Conservation (phyloP, 2,113 vertebrate species). For the Apaloderma vittatum region DNA sequence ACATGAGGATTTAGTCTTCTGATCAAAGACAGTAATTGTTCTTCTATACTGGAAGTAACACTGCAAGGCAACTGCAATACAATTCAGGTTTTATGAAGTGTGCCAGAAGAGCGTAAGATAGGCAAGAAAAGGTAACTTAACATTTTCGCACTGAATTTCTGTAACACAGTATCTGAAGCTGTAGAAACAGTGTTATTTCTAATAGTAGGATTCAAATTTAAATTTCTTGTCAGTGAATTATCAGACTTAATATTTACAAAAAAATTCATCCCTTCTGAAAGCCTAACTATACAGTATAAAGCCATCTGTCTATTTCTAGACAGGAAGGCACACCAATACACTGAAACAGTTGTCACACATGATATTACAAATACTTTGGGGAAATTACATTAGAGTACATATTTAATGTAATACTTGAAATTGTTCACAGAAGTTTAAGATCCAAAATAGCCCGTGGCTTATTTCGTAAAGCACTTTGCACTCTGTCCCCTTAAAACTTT, state of each 20-base stretch:
- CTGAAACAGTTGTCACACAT: accelerated
- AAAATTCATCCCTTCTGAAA: background rate
- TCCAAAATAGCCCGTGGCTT: background rate
- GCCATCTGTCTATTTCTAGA: background rate
- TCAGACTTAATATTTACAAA: background rate
- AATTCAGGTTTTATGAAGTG: background rate
- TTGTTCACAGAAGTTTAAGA: background rate
- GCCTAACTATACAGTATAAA: background rate
- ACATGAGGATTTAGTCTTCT: background rate
- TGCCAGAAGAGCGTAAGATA: accelerated
- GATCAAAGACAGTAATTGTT: background rate
- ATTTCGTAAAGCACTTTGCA: background rate
- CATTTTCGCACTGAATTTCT: background rate
- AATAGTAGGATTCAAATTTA: background rate
- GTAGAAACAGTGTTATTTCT: background rate
- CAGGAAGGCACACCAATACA: background rate
- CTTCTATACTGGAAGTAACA: background rate
- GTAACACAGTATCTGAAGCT: background rate
- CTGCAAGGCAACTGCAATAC: background rate
- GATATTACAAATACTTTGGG: background rate
- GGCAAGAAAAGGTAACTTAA: background rate
- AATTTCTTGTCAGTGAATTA: background rate
- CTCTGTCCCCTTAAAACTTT: background rate
- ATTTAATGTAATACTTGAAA: background rate
- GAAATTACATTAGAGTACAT: background rate